These are phyloP conservation scores for Philereme vetulata DNA, from an alignment of 2,888 invertebrate species.

Conservation along the genomic window DNA sequence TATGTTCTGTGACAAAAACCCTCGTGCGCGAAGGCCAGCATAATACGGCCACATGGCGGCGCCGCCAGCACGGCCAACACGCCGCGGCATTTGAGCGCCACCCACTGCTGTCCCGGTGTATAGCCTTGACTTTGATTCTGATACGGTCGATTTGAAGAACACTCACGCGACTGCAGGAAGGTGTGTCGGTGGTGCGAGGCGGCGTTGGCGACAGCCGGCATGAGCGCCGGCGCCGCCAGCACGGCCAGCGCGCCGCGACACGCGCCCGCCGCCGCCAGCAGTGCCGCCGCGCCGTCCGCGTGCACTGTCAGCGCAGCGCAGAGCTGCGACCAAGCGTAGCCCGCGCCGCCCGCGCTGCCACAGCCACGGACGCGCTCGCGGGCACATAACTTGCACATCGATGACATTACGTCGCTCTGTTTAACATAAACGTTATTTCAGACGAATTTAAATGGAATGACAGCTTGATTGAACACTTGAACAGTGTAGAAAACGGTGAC, in stretches of 20 bases:
- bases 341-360: constrained; percentile 43
- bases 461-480: too few species aligned
- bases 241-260: constrained; percentile 41
- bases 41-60: too few species aligned
- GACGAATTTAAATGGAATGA: too few species aligned
- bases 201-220: constrained; percentile 70
- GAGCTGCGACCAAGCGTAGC: constrained; percentile 34
- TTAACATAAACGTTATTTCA: background rate
- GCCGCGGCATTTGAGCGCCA: too few species aligned
- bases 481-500: background rate
- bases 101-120: too few species aligned
- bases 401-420: constrained; percentile 62
- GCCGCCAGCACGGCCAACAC: too few species aligned
- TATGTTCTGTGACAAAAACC: too few species aligned
- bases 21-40: too few species aligned
- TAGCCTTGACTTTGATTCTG: too few species aligned
- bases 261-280: constrained; percentile 45
- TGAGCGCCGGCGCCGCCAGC: constrained; percentile 47
- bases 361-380: constrained; percentile 45
- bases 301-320: constrained; percentile 43
- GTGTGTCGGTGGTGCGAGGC: constrained; percentile 61
- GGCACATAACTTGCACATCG: constrained; percentile 52
- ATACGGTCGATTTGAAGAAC: background rate
- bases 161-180: constrained; percentile 64
- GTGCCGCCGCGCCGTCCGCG: constrained; percentile 45